Conservation (phyloP, 2,888 invertebrate species). For the Tetragonula carbonaria region DNA sequence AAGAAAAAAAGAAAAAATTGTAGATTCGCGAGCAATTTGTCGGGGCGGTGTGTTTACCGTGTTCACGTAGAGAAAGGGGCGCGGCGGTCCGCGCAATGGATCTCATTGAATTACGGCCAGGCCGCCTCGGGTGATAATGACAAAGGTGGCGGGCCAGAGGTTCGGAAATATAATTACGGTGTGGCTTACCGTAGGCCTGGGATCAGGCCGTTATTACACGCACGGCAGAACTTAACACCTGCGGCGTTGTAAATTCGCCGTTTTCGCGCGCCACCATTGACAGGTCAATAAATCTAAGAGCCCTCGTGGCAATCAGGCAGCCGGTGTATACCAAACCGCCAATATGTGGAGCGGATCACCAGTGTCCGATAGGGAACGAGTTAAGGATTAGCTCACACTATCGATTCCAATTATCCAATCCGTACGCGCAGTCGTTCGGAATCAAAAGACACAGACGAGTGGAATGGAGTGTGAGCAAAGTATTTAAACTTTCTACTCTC, state of each 20-base stretch:
- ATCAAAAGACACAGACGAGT: background rate
- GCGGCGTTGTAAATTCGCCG: slow-evolving; percentile 79
- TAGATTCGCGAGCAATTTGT: slow-evolving; percentile 44
- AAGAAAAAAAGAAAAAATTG: slow-evolving; percentile 35
- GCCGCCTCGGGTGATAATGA: slow-evolving; percentile 73
- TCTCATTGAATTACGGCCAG: slow-evolving; percentile 71
- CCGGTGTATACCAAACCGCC: slow-evolving; percentile 68
- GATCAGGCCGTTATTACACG: slow-evolving; percentile 76
- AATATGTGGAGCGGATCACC: slow-evolving; percentile 73
- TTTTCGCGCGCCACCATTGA: slow-evolving; percentile 79
- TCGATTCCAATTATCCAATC: slow-evolving; percentile 38
- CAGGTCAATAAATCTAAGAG: slow-evolving; percentile 80
- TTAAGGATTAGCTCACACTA: slow-evolving; percentile 67
- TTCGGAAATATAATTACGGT: slow-evolving; percentile 76
- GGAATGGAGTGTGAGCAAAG: too few relatives aligned
- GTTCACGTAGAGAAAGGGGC: slow-evolving; percentile 19
- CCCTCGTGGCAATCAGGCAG: slow-evolving; percentile 76
- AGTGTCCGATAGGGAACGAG: slow-evolving; percentile 62
- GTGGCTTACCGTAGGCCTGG: slow-evolving; percentile 75
- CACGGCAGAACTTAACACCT: slow-evolving; percentile 80
- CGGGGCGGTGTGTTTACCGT: slow-evolving; percentile 46
- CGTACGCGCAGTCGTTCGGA: background rate
- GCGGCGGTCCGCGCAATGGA: slow-evolving; percentile 57
- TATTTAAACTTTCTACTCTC: background rate
- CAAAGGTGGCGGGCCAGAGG: slow-evolving; percentile 70